These are phyloP conservation scores for Papilio xuthus DNA, from an alignment of 1,140 invertebrate genomes.

Conservation along the genomic window DNA sequence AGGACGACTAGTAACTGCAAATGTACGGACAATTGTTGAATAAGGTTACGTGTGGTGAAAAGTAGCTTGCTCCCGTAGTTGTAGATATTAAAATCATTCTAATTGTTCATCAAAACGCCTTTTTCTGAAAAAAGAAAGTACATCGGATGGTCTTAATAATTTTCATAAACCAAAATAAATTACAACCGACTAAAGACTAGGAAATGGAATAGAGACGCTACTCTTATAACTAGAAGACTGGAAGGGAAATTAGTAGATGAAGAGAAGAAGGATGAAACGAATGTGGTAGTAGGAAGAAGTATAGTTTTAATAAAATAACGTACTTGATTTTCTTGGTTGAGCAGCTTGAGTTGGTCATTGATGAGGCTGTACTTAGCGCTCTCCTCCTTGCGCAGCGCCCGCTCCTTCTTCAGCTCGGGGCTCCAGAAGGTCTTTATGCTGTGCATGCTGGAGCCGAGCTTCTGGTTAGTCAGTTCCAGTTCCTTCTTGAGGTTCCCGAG, in stretches of 20 bases:
- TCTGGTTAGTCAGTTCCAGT: slow-evolving; percentile 98
- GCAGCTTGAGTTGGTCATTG: slow-evolving; percentile 97
- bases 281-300: neutral
- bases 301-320: slow-evolving; percentile 53
- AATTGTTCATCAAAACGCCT: neutral
- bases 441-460: slow-evolving; percentile 99
- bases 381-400: slow-evolving; percentile 98
- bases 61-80: slow-evolving; percentile 31
- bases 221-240: neutral
- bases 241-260: neutral
- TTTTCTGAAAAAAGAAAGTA: neutral
- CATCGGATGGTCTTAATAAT: neutral
- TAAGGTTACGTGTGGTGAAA: neutral
- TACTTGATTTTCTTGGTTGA: slow-evolving; percentile 99
- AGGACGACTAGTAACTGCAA: slow-evolving; percentile 40
- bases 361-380: slow-evolving; percentile 98
- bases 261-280: neutral
- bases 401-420: slow-evolving; percentile 98
- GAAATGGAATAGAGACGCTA: neutral
- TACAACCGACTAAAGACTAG: neutral
- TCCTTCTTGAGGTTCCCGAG: slow-evolving; percentile 98
- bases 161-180: neutral
- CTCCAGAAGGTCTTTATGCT: slow-evolving; percentile 99
- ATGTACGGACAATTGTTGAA: slow-evolving; percentile 24
- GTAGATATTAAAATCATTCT: neutral